A percentile compares a stretch with the other conserved stretches of the same genome.
These are phyloP conservation scores for Alligator mississippiensis DNA, from an alignment of 2,113 vertebrate species.

Conservation along the genomic window DNA sequence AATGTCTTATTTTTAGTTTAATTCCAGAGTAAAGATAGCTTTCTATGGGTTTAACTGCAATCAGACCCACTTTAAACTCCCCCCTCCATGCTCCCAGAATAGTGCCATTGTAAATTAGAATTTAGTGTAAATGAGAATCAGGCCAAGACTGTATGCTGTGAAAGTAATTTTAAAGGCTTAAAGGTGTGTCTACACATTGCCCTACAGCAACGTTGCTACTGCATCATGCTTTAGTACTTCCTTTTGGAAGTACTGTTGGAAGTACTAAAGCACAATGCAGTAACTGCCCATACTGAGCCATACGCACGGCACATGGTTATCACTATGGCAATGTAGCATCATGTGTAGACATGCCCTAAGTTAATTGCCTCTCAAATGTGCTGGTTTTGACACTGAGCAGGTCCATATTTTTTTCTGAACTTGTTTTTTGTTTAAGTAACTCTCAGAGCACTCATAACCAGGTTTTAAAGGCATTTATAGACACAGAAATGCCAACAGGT, in stretches of 20 bases:
- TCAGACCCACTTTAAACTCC: not conserved
- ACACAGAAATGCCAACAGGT: not conserved
- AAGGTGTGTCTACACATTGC: too few species aligned
- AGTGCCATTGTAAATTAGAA: not conserved
- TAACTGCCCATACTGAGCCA: too few species aligned
- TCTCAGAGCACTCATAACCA: not conserved
- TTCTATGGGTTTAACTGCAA: not conserved
- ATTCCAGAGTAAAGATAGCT: not conserved
- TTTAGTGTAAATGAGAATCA: not conserved
- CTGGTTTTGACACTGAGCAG: not conserved
- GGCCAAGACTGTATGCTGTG: not conserved
- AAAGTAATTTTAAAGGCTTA: not conserved
- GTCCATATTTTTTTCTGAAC: not conserved
- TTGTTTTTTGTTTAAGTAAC: not conserved
- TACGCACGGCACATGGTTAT: too few species aligned
- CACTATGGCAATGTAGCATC: too few species aligned
- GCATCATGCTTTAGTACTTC: too few species aligned
- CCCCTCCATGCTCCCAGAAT: not conserved
- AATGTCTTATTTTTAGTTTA: not conserved
- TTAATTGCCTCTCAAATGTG: rapidly evolving
- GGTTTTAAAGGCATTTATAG: not conserved
- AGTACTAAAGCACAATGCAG: too few species aligned
- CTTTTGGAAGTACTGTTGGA: too few species aligned
- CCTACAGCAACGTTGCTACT: too few species aligned
- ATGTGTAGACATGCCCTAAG: not conserved